Conservation (phyloP, 2,113 vertebrate species). For the Cynoglossus semilaevis region DNA sequence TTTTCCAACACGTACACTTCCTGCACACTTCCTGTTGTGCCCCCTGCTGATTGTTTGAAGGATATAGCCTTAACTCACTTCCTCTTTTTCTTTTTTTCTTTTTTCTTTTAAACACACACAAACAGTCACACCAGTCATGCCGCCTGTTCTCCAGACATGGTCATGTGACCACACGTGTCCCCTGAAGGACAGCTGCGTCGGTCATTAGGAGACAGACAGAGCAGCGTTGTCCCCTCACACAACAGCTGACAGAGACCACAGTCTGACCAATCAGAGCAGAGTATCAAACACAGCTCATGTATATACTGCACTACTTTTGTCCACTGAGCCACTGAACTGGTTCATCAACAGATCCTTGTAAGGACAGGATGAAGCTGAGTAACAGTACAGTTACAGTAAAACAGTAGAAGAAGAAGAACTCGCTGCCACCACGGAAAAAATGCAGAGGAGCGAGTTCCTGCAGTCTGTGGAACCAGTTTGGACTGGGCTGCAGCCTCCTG, state of each 20-base stretch:
- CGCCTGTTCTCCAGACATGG: constrained; percentile 18
- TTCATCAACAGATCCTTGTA: too few species aligned
- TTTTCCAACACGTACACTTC: constrained; percentile 58
- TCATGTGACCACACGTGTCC: constrained; percentile 37
- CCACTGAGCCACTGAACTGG: too few species aligned
- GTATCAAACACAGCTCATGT: constrained; percentile 32
- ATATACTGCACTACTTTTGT: constrained; percentile 4
- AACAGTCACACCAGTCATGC: not conserved
- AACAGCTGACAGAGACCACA: constrained; percentile 47
- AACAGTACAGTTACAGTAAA: too few species aligned
- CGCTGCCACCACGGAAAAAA: constrained; percentile 40
- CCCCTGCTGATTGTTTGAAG: constrained; percentile 56
- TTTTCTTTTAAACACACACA: constrained; percentile 25
- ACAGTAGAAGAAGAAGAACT: not conserved
- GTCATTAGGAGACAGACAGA: constrained; percentile 55
- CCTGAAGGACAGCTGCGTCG: constrained; percentile 56
- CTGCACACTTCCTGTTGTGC: constrained; percentile 67
- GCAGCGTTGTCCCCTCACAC: constrained; percentile 46
- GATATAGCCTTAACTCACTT: constrained; percentile 57
- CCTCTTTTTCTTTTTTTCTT: constrained; percentile 42
- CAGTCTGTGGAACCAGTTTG: constrained; percentile 56
- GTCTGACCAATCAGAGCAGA: constrained; percentile 32
- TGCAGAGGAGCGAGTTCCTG: constrained; percentile 58
- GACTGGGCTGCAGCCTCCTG: constrained; percentile 18
- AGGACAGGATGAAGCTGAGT: too few species aligned